Conservation (phyloP, 1,140 invertebrate genomes). For the Scaptodrosophila lebanonensis region DNA sequence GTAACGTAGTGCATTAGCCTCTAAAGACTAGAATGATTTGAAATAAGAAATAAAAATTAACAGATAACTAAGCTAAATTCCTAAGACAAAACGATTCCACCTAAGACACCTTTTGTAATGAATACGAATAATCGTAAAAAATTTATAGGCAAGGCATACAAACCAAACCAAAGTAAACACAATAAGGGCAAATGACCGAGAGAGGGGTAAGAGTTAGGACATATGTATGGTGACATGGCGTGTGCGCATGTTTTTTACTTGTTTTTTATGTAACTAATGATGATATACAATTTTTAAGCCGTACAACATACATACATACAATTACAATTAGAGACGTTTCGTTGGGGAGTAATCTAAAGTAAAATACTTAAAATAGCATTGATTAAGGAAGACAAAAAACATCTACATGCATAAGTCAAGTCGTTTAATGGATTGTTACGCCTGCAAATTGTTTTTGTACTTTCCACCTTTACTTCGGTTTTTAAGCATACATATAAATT, state of each 20-base stretch:
- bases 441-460: conserved; percentile 35
- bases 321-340: neutral
- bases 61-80: conserved; percentile 73
- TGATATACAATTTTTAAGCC: conserved; percentile 12
- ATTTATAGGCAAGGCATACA: conserved; percentile 49
- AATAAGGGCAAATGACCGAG: conserved; percentile 25
- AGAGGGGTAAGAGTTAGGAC: conserved; percentile 28
- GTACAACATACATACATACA: neutral
- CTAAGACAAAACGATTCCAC: conserved; percentile 75
- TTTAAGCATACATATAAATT: conserved; percentile 57
- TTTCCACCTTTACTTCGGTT: conserved; percentile 40
- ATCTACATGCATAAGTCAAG: conserved; percentile 31
- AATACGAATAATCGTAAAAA: too few species aligned
- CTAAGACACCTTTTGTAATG: conserved; percentile 73
- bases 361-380: conserved; percentile 19
- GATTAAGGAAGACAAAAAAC: conserved; percentile 17
- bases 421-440: conserved; percentile 44
- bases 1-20: conserved; percentile 54
- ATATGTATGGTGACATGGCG: conserved; percentile 30
- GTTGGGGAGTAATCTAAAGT: conserved; percentile 1
- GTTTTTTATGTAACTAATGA: conserved; percentile 26
- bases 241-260: conserved; percentile 49
- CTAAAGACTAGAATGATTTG: conserved; percentile 71
- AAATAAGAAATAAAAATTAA: conserved; percentile 62
- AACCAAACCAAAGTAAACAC: conserved; percentile 13